Evolutionary conservation across 1,140 invertebrate species (phyloP).

Genomic region (Drosophila saltans): DNA sequence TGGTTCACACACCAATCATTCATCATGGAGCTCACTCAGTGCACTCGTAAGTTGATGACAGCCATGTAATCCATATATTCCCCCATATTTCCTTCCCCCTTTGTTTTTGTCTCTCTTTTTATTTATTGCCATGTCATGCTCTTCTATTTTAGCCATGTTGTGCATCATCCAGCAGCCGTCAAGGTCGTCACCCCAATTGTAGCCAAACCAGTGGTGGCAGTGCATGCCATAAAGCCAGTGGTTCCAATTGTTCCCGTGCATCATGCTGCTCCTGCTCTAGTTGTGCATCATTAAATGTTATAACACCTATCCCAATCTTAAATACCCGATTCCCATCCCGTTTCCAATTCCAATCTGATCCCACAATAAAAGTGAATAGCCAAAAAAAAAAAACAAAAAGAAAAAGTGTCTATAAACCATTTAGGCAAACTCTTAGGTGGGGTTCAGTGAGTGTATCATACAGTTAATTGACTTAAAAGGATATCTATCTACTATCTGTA

Average conservation of each 20-base stretch:
- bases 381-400: conserved; percentile 36
- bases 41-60: conserved; percentile 72
- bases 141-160: conserved; percentile 62
- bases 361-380: conserved; percentile 75
- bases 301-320: conserved; percentile 2
- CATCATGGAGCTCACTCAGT: conserved; percentile 78
- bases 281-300: conserved; percentile 79
- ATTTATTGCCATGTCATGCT: conserved; percentile 15
- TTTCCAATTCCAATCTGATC: conserved; percentile 33
- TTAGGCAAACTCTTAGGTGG: too few species aligned
- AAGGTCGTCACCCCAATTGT: conserved; percentile 70
- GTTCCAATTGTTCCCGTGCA: conserved; percentile 84
- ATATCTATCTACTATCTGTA: too few species aligned
- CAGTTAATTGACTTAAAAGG: too few species aligned
- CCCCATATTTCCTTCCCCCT: not conserved
- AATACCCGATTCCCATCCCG: not conserved
- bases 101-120: conserved; percentile 11
- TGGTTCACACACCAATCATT: conserved; percentile 66
- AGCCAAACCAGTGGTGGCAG: conserved; percentile 83
- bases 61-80: not conserved
- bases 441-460: too few species aligned
- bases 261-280: conserved; percentile 84
- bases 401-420: too few species aligned
- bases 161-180: conserved; percentile 76
- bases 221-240: conserved; percentile 83